Evolutionary conservation across 2,113 vertebrate species (phyloP).

Genomic region (Dipodomys stephensi): DNA sequence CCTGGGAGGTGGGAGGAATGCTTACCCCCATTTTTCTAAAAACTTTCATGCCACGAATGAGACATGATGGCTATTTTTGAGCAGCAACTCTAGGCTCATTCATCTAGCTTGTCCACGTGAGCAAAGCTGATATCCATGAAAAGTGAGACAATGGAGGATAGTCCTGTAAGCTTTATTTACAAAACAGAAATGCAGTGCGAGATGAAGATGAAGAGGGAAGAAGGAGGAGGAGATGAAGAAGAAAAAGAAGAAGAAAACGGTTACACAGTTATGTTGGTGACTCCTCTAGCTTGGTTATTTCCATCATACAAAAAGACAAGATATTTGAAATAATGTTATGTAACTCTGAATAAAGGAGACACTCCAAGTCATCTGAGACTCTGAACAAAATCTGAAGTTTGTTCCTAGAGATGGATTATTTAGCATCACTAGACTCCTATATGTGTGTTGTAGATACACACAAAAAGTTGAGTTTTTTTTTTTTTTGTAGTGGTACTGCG

Average conservation of each 20-base stretch:
- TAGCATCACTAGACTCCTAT: background rate
- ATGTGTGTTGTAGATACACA: no score
- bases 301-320: background rate
- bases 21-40: background rate
- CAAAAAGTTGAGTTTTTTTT: background rate
- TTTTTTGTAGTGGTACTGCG: no score
- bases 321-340: constrained; percentile 50
- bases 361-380: background rate
- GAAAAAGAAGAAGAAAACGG: background rate
- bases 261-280: background rate
- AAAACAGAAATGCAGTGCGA: background rate
- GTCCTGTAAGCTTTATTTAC: background rate
- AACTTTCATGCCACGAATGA: background rate
- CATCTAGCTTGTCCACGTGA: background rate
- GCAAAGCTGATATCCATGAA: background rate
- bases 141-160: background rate
- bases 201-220: no score
- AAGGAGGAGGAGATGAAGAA: no score
- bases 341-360: background rate
- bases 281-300: background rate
- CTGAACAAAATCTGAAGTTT: background rate
- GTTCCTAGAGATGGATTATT: constrained; percentile 8
- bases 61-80: background rate
- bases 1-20: background rate
- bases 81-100: background rate